phyloP scores from a whole-genome alignment of 2,113 vertebrate genomes.

The Seriola dumerili region DNA sequence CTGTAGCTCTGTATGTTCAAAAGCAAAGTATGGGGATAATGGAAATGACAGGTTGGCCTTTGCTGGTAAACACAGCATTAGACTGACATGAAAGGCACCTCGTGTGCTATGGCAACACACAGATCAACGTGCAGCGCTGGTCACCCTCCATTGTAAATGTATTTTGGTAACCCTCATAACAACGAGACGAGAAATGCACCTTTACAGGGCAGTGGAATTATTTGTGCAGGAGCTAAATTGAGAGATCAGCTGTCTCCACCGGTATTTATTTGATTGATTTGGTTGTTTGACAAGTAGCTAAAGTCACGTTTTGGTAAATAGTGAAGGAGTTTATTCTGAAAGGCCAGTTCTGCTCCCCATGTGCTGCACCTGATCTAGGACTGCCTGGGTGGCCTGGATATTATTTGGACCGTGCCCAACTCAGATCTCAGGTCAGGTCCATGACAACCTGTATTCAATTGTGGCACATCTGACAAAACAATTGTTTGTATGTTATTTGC shows the following conservation, averaged over 20 bases:
- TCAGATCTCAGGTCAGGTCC: no score
- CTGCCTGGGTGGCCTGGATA: no score
- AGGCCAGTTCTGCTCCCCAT: background rate
- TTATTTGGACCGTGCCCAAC: no score
- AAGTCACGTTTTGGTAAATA: background rate
- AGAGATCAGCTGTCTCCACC: background rate
- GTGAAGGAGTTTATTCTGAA: constrained; percentile 3
- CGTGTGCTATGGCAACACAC: constrained; percentile 63
- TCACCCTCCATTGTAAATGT: background rate
- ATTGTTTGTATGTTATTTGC: no score
- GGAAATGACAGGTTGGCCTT: constrained; percentile 16
- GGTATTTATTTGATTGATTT: background rate
- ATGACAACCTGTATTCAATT: no score
- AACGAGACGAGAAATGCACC: background rate
- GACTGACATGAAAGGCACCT: background rate
- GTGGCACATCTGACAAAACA: no score
- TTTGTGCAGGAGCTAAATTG: background rate
- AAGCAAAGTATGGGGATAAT: background rate
- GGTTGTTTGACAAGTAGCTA: background rate
- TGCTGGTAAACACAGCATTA: constrained; percentile 34
- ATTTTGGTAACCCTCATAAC: constrained; percentile 45
- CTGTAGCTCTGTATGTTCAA: constrained; percentile 22
- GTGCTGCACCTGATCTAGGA: background rate
- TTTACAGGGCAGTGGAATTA: background rate
- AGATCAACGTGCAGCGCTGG: background rate